phyloP scores from a whole-genome alignment of 2,888 invertebrate species.

The Eucera pruinosa region DNA sequence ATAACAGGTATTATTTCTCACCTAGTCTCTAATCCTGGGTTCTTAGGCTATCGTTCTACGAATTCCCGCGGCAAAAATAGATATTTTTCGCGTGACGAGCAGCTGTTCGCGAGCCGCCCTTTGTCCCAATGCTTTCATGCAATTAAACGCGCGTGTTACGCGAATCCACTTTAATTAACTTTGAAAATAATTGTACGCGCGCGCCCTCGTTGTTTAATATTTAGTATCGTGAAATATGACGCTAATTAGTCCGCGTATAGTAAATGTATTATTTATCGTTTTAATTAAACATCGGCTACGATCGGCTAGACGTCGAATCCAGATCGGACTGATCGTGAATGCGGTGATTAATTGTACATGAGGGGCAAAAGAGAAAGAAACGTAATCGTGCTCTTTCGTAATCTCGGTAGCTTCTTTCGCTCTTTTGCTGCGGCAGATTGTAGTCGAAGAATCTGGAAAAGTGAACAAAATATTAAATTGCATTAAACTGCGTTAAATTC shows the following conservation, averaged over 20 bases:
- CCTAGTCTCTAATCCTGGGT: conserved; percentile 21
- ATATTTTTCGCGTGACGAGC: conserved; percentile 54
- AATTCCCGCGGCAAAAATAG: conserved; percentile 27
- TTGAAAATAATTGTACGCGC: conserved; percentile 51
- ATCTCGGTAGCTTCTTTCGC: not conserved
- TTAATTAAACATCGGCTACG: conserved; percentile 47
- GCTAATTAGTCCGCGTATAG: conserved; percentile 46
- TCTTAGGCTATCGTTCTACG: conserved; percentile 3
- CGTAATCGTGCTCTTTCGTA: conserved; percentile 12
- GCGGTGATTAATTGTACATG: not conserved
- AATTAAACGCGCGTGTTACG: conserved; percentile 49
- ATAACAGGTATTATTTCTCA: conserved; percentile 39
- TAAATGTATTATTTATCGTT: conserved; percentile 49
- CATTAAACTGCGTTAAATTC: too few species aligned
- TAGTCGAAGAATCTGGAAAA: too few species aligned
- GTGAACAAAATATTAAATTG: too few species aligned
- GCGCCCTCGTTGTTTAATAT: conserved; percentile 45
- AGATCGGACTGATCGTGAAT: not conserved
- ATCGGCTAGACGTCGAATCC: conserved; percentile 19
- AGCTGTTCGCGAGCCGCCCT: conserved; percentile 35
- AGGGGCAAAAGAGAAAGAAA: not conserved
- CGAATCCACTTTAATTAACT: conserved; percentile 54
- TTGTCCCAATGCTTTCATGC: conserved; percentile 51
- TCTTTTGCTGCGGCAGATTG: too few species aligned
- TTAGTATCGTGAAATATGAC: conserved; percentile 49